These are phyloP conservation scores for Platichthys flesus DNA, from an alignment of 2,113 vertebrate species.

Conservation along the genomic window DNA sequence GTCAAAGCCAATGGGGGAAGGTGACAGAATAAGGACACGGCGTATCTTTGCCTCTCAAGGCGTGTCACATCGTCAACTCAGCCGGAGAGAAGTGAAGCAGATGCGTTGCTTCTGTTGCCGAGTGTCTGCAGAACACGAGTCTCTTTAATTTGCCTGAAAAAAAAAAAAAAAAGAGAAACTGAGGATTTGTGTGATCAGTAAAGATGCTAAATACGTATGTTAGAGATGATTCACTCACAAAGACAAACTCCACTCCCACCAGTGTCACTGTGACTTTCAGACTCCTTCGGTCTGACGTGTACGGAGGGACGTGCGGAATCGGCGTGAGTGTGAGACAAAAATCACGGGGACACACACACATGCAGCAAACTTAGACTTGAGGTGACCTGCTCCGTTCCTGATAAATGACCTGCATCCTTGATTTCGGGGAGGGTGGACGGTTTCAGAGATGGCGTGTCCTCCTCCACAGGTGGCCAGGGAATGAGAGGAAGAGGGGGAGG, in stretches of 20 bases:
- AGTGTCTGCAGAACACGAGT: background rate
- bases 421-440: slow-evolving; percentile 38
- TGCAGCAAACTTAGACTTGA: slow-evolving; percentile 38
- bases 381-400: slow-evolving; percentile 54
- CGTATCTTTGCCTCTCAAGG: slow-evolving; percentile 71
- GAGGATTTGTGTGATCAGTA: slow-evolving; percentile 10
- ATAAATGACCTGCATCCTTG: slow-evolving; percentile 60
- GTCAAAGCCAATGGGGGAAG: slow-evolving; percentile 73
- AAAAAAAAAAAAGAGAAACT: background rate
- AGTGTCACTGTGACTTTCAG: slow-evolving; percentile 54
- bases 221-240: background rate
- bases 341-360: background rate
- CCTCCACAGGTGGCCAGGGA: slow-evolving; percentile 71
- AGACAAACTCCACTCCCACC: slow-evolving; percentile 20
- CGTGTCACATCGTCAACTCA: slow-evolving; percentile 72
- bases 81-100: slow-evolving; percentile 53
- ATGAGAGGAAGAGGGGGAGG: slow-evolving; percentile 23
- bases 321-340: background rate
- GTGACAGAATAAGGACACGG: slow-evolving; percentile 83
- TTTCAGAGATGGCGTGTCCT: slow-evolving; percentile 37
- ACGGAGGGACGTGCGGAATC: slow-evolving; percentile 11
- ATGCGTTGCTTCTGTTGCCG: slow-evolving; percentile 5
- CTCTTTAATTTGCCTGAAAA: slow-evolving; percentile 9
- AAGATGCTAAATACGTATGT: slow-evolving; percentile 33
- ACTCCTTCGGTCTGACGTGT: slow-evolving; percentile 2